Conservation (phyloP, 1,140 invertebrate species). For the Cotesia typhae region DNA sequence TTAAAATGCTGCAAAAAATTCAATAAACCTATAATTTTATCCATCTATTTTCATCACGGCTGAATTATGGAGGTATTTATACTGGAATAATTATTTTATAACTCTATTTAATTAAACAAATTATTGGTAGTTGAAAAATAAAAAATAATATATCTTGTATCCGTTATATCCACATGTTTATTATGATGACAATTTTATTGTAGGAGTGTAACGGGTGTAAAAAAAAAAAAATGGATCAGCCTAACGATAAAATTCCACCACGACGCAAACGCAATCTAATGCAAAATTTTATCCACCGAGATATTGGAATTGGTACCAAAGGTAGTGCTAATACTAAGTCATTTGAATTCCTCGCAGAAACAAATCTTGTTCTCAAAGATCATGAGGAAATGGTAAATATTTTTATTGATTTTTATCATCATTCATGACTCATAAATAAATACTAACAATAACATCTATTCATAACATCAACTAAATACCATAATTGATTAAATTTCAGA, state of each 20-base stretch:
- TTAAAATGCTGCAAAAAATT: too few species aligned
- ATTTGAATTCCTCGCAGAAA: conserved; percentile 66
- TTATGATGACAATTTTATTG: neutral
- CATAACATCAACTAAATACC: too few species aligned
- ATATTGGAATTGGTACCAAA: conserved; percentile 52
- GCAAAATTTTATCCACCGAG: conserved; percentile 55
- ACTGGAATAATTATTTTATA: neutral
- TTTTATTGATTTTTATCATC: neutral
- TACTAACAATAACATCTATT: conserved; percentile 41
- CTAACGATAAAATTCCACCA: conserved; percentile 10
- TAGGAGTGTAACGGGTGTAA: neutral
- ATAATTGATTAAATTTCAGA: conserved; percentile 25
- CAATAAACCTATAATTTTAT: too few species aligned
- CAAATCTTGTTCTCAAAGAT: conserved; percentile 64
- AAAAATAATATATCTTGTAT: neutral
- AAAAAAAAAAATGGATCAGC: conserved; percentile 21
- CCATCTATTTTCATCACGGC: too few species aligned
- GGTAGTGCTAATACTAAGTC: conserved; percentile 53
- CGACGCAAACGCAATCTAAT: conserved; percentile 48
- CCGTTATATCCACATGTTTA: neutral
- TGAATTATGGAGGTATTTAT: too few species aligned
- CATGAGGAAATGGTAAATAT: conserved; percentile 65
- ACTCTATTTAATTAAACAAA: too few species aligned
- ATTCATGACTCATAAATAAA: neutral
- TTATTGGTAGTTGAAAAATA: too few species aligned